phyloP scores from a whole-genome alignment of 2,888 invertebrate genomes.

The Brenthis ino region DNA sequence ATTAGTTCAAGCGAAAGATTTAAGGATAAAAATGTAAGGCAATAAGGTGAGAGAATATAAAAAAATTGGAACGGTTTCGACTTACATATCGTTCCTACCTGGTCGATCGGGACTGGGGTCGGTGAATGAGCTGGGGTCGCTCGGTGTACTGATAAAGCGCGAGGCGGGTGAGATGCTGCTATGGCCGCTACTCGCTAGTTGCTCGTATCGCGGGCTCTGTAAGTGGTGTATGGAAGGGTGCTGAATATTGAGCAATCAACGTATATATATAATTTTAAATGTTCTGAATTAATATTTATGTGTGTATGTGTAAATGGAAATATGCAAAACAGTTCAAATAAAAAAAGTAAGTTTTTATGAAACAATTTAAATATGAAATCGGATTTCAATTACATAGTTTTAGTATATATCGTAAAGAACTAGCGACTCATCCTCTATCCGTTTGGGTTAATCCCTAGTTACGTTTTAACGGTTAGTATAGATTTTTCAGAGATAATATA shows the following conservation, averaged over 20 bases:
- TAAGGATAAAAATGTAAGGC: constrained; percentile 35
- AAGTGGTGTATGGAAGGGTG: not conserved
- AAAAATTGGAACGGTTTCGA: constrained; percentile 78
- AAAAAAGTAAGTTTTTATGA: too few species aligned
- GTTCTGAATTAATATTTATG: too few species aligned
- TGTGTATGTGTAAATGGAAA: too few species aligned
- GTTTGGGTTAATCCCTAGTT: too few species aligned
- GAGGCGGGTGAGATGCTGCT: constrained; percentile 74
- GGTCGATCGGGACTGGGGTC: constrained; percentile 76
- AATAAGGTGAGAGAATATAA: constrained; percentile 56
- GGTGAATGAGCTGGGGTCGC: constrained; percentile 70
- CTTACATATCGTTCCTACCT: constrained; percentile 83
- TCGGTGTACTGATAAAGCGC: constrained; percentile 68
- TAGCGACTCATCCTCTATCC: too few species aligned
- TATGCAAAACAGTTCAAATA: too few species aligned
- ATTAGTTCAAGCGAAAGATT: constrained; percentile 25
- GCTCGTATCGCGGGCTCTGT: constrained; percentile 78
- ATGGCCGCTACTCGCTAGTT: constrained; percentile 74
- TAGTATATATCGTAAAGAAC: too few species aligned
- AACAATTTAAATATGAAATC: too few species aligned
- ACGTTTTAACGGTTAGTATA: too few species aligned
- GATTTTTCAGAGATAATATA: too few species aligned
- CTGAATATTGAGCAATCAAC: not conserved
- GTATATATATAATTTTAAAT: too few species aligned
- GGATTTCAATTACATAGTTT: too few species aligned